phyloP scores from a whole-genome alignment of 2,797 vertebrate genomes.

The Buphagus erythrorhynchus region DNA sequence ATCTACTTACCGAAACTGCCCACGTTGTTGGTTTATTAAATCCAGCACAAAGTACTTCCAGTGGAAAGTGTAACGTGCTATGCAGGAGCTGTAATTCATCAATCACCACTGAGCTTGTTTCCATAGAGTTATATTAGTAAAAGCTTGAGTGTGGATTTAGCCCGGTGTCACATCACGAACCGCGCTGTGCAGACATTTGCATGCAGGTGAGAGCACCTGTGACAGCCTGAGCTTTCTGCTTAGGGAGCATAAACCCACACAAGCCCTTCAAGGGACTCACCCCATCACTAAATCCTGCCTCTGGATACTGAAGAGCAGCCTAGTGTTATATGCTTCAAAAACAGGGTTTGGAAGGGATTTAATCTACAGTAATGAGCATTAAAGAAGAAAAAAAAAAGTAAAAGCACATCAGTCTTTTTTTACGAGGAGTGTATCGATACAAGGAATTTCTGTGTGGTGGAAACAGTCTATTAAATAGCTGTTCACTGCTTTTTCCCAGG shows the following conservation, averaged over 20 bases:
- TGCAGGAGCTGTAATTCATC: constrained; percentile 37
- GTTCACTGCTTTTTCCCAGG: neutral
- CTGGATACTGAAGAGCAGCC: neutral
- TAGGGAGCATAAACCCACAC: neutral
- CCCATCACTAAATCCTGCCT: neutral
- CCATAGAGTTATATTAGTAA: constrained; percentile 38
- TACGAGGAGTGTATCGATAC: neutral
- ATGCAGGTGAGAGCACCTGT: neutral
- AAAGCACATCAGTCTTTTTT: neutral
- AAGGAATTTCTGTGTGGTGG: neutral
- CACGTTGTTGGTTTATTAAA: neutral
- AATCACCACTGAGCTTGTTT: constrained; percentile 24
- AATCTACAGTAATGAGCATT: neutral
- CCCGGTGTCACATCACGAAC: neutral
- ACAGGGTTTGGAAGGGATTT: neutral
- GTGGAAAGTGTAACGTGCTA: neutral
- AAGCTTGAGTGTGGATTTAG: neutral
- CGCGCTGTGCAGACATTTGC: fast-evolving
- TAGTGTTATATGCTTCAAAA: neutral
- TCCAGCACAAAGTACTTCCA: neutral
- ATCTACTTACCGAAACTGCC: neutral
- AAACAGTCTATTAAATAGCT: neutral
- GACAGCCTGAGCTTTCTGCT: neutral
- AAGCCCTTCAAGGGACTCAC: neutral
- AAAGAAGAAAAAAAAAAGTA: neutral